Conservation (phyloP, 2,797 vertebrate species). For the Centroberyx gerrardi region DNA sequence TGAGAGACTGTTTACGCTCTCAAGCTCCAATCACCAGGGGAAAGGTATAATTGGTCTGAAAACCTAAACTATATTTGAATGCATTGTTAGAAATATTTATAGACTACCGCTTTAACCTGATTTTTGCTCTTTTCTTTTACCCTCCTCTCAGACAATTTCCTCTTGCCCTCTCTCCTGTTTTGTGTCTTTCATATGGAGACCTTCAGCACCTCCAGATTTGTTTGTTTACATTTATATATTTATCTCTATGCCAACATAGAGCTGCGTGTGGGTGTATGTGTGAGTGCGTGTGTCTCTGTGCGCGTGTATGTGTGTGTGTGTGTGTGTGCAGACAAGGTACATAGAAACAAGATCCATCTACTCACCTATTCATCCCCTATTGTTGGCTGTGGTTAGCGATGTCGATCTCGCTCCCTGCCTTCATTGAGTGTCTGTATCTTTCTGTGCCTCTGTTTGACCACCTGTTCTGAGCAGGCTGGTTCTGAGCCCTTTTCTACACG, state of each 20-base stretch:
- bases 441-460: constrained; percentile 34
- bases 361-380: constrained; percentile 9
- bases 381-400: neutral
- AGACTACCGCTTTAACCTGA: constrained; percentile 15
- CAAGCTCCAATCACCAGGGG: constrained; percentile 47
- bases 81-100: constrained; percentile 60
- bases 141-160: neutral
- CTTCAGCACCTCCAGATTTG: neutral
- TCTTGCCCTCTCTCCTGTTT: neutral
- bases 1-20: constrained; percentile 65
- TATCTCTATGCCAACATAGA: neutral
- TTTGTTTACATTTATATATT: constrained; percentile 29
- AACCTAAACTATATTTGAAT: constrained; percentile 48
- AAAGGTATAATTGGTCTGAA: constrained; percentile 71
- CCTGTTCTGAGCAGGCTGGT: constrained; percentile 43
- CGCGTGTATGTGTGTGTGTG: constrained; percentile 4
- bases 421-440: constrained; percentile 17
- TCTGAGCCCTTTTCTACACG: constrained; percentile 20
- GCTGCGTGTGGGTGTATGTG: constrained; percentile 2
- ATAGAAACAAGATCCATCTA: neutral
- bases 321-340: neutral
- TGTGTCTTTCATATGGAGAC: constrained; percentile 21
- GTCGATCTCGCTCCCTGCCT: neutral
- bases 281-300: neutral
- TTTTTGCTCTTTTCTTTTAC: neutral